Evolutionary conservation across 2,113 vertebrate genomes (phyloP).

Genomic region (Cricetomys ansorgei): DNA sequence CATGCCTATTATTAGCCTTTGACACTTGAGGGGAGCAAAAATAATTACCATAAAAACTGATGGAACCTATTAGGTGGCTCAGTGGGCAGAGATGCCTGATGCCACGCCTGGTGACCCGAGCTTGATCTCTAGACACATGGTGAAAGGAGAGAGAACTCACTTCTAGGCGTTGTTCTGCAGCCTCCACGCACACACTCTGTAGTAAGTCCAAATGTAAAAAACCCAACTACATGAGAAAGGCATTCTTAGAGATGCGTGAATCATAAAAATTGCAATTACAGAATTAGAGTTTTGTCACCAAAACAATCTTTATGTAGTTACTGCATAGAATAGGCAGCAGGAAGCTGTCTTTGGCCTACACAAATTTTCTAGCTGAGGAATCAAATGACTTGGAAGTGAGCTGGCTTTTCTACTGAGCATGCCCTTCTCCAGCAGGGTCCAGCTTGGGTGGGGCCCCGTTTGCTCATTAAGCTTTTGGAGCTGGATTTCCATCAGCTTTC

Average conservation of each 20-base stretch:
- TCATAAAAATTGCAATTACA: background rate
- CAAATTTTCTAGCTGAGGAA: slow-evolving; percentile 81
- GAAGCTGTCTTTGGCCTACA: slow-evolving; percentile 79
- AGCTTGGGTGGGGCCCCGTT: slow-evolving; percentile 84
- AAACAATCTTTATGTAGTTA: slow-evolving; percentile 45
- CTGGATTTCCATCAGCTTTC: slow-evolving; percentile 77
- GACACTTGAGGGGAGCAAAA: background rate
- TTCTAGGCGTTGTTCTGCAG: background rate
- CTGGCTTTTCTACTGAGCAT: slow-evolving; percentile 78
- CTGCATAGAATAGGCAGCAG: slow-evolving; percentile 70
- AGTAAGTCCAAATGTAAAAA: background rate
- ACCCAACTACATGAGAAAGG: background rate
- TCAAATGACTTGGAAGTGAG: slow-evolving; percentile 82
- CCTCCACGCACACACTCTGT: background rate
- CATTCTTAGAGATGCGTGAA: background rate
- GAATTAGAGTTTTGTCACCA: slow-evolving; percentile 52
- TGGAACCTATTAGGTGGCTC: background rate
- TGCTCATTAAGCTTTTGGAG: slow-evolving; percentile 81
- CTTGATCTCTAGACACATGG: background rate
- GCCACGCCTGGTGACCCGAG: too few species aligned
- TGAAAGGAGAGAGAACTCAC: background rate
- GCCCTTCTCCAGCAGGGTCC: slow-evolving; percentile 79
- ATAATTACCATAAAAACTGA: background rate
- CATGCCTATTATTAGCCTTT: background rate
- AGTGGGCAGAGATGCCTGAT: background rate